A percentile compares a stretch with the other conserved stretches of the same genome.
These are phyloP conservation scores for Anguilla anguilla DNA, from an alignment of 2,797 vertebrate species.

Conservation along the genomic window DNA sequence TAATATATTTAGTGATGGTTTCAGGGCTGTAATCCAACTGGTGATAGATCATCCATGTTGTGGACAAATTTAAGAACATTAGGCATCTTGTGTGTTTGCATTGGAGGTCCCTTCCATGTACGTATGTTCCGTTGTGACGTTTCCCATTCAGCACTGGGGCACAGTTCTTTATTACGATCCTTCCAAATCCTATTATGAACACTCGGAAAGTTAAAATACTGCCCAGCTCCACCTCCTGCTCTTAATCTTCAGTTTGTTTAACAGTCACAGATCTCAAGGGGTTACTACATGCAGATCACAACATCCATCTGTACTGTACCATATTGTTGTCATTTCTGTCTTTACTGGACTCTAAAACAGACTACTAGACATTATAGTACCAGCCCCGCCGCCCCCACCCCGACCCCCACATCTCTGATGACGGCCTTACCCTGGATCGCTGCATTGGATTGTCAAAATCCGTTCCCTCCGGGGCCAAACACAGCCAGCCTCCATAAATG, in stretches of 20 bases:
- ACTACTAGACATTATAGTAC: not conserved
- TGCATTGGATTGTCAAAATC: constrained; percentile 86
- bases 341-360: not conserved
- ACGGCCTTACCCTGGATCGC: constrained; percentile 75
- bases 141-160: not conserved
- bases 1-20: not conserved
- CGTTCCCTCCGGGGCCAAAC: constrained; percentile 82
- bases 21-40: not conserved
- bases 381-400: not conserved
- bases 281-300: not conserved
- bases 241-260: constrained; percentile 12
- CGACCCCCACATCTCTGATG: not conserved
- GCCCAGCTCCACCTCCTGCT: not conserved
- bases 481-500: constrained; percentile 84
- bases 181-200: constrained; percentile 13
- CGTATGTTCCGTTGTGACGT: not conserved
- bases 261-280: not conserved
- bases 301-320: not conserved
- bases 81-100: not conserved
- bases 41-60: not conserved
- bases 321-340: not conserved
- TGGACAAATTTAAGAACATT: too few relatives aligned
- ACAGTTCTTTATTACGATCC: not conserved
- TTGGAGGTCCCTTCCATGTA: not conserved
- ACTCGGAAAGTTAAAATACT: constrained; percentile 9